A percentile compares a stretch with the other conserved stretches of the same genome.
These are phyloP conservation scores for Erebia aethiops DNA, from an alignment of 2,888 invertebrate genomes.

Conservation along the genomic window DNA sequence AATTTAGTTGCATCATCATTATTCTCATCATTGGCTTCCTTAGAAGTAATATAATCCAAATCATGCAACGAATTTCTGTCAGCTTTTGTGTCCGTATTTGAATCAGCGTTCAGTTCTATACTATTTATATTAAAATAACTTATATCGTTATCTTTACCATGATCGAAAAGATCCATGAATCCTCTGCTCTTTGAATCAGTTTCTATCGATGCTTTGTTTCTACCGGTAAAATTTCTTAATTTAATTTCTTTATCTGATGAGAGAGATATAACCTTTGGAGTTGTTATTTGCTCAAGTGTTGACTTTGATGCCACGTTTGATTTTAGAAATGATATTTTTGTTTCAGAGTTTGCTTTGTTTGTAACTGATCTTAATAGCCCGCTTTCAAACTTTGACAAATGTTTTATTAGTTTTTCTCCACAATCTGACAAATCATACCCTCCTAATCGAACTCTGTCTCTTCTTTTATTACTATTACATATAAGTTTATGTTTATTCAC, in stretches of 20 bases:
- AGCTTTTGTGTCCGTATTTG: not conserved
- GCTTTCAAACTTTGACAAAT: conserved; percentile 34
- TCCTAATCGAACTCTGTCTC: conserved; percentile 50
- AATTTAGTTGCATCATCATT: not conserved
- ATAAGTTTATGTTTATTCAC: conserved; percentile 58
- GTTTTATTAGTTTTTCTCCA: conserved; percentile 45
- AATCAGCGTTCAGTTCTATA: not conserved
- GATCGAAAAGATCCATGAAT: not conserved
- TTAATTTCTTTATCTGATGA: not conserved
- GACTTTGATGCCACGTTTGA: not conserved
- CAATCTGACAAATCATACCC: conserved; percentile 57
- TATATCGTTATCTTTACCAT: not conserved
- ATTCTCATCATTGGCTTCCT: not conserved
- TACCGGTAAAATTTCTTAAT: not conserved
- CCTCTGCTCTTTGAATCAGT: not conserved
- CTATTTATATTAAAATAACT: not conserved
- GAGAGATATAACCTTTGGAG: not conserved
- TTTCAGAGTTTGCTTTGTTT: conserved; percentile 24
- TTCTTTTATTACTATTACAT: conserved; percentile 55
- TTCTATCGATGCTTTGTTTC: not conserved
- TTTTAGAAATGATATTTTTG: conserved; percentile 12
- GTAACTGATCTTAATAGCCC: conserved; percentile 20
- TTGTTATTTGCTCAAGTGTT: not conserved
- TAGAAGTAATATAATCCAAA: not conserved
- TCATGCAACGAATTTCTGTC: not conserved